Evolutionary conservation across 1,140 invertebrate species (phyloP).

Genomic region (Eurosta solidaginis): DNA sequence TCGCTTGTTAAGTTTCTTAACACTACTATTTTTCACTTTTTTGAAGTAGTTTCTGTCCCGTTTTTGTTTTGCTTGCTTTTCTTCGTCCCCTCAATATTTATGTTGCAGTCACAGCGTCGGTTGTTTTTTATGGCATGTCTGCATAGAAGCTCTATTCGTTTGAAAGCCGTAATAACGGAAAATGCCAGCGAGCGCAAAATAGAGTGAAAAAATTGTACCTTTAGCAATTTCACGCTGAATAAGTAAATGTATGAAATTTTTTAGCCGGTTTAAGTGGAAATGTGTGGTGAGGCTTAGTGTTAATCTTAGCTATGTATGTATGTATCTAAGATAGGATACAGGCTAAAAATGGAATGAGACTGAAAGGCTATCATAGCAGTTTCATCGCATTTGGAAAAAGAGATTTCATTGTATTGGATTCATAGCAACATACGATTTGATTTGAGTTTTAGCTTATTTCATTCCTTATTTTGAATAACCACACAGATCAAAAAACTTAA

Average conservation of each 20-base stretch:
- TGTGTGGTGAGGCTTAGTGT: background rate
- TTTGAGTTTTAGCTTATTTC: background rate
- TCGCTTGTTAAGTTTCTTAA: background rate
- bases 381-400: background rate
- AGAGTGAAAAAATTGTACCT: background rate
- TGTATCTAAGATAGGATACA: no score
- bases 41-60: background rate
- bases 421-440: no score
- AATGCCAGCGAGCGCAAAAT: background rate
- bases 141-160: background rate
- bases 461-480: no score
- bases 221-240: background rate
- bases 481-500: no score
- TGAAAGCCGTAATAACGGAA: background rate
- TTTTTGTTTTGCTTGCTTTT: background rate
- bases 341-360: no score
- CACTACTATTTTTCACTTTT: background rate
- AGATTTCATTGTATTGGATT: constrained; percentile 11
- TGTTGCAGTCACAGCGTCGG: constrained; percentile 19
- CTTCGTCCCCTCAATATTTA: background rate
- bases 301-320: no score
- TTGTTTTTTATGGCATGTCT: constrained; percentile 31
- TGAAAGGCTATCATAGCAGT: no score
- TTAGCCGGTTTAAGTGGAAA: background rate
- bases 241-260: no score